These are phyloP conservation scores for Pinctada fucata DNA, from an alignment of 2,888 invertebrate species.

Conservation along the genomic window DNA sequence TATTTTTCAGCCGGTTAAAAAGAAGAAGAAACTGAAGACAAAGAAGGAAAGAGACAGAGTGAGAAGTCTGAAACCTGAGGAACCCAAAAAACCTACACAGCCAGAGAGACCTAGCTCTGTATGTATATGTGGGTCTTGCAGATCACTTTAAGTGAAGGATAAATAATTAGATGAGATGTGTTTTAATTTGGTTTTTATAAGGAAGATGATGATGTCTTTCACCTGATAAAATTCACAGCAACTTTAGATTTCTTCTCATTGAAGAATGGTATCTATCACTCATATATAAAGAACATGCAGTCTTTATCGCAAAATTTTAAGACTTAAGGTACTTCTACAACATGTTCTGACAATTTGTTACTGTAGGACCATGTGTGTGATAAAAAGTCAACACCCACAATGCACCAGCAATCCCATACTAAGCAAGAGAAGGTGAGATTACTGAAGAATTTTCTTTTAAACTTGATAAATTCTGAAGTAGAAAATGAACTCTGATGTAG, in stretches of 20 bases:
- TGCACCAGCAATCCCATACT: slow-evolving; percentile 56
- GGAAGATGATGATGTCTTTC: too few relatives aligned
- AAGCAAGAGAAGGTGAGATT: slow-evolving; percentile 56
- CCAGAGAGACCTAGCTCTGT: slow-evolving; percentile 30
- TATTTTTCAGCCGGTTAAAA: slow-evolving; percentile 61
- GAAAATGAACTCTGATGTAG: too few relatives aligned
- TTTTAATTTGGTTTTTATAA: too few relatives aligned
- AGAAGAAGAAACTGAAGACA: slow-evolving; percentile 72
- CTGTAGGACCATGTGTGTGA: slow-evolving; percentile 41
- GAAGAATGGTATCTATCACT: too few relatives aligned
- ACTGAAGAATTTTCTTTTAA: too few relatives aligned
- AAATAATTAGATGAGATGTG: not conserved
- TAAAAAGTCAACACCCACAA: slow-evolving; percentile 50
- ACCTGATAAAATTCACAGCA: too few relatives aligned
- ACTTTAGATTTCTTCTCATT: too few relatives aligned
- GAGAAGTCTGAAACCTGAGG: slow-evolving; percentile 43
- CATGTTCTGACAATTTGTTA: not conserved
- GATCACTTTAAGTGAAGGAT: too few relatives aligned
- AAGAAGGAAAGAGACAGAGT: slow-evolving; percentile 70
- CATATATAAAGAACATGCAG: too few relatives aligned
- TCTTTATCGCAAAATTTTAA: too few relatives aligned
- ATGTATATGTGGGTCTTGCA: not conserved
- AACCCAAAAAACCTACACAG: slow-evolving; percentile 39
- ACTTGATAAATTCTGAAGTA: too few relatives aligned
- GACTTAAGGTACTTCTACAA: too few relatives aligned